A percentile compares a stretch with the other conserved stretches of the same genome.
These are phyloP conservation scores for Vulpes vulpes DNA, from an alignment of 2,113 vertebrate genomes.

Conservation along the genomic window DNA sequence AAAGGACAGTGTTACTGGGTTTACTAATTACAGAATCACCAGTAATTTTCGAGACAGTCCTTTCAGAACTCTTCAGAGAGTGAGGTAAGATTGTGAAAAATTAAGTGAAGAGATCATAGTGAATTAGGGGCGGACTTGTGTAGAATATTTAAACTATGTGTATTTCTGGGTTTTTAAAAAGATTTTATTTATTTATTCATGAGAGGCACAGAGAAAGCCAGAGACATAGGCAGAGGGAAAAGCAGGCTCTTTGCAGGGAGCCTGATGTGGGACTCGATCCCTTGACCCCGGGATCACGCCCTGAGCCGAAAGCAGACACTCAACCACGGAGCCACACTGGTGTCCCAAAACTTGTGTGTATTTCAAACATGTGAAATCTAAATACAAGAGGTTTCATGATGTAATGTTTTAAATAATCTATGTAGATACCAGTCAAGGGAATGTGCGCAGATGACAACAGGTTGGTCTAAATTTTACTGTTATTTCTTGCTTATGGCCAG, in stretches of 20 bases:
- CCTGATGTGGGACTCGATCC: too few relatives aligned
- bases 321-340: too few relatives aligned
- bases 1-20: not conserved
- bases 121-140: not conserved
- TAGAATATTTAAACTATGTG: not conserved
- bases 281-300: too few relatives aligned
- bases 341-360: not conserved
- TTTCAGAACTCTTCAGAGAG: not conserved
- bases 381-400: not conserved
- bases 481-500: not conserved
- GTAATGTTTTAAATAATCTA: not conserved
- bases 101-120: conserved; percentile 1
- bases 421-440: not conserved
- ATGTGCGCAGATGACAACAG: not conserved
- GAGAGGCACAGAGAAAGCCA: too few relatives aligned
- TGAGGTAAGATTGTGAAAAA: not conserved
- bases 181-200: too few relatives aligned
- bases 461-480: conserved; percentile 10
- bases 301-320: too few relatives aligned
- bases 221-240: too few relatives aligned
- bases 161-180: not conserved
- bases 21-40: not conserved
- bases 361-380: conserved; percentile 18
- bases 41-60: not conserved
- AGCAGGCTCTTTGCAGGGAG: too few relatives aligned